Base-by-base conservation (phyloP, 2,113 vertebrate genomes). In the Myrmecobius fasciatus region DNA sequence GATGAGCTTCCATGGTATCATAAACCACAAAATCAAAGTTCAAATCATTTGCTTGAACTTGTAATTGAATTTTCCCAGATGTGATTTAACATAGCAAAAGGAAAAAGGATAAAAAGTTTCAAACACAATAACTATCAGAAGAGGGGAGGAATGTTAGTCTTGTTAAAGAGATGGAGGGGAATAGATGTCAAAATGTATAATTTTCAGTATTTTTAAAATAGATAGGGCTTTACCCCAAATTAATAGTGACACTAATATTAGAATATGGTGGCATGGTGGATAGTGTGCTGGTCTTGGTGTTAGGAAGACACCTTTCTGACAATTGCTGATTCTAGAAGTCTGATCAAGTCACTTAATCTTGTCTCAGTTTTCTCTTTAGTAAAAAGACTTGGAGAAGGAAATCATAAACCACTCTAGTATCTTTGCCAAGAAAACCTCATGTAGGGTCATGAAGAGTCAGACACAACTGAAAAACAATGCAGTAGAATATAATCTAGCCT, bases 31-130 rank as follows among this genome's bases (percentile, higher is more conserved):
- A 95, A 92, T 54, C 12, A 92, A 95, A 89, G 91, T 95, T 97
- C 53, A 53, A 46, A 93, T 96, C 89, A 52, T 91, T 97, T 92
- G 89, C 25, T 9, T 56, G 91, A 91, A 95, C 95, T 97, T 90
- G 53, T 92, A 93, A 97, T 91, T 95, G 96, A 96, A 94, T 93
- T 96, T 95, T 96, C 95, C 53, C 93, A 91, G 28, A 60, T 36
- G 60, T 96, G 90, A 96, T 97, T 96, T 97, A 96, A 89, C 91
- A 94, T 89, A 93, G 92, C 51, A 89, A 96, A 94, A 92, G 93
- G 90, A 95, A 94, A 75, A 91, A 95, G 11, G 83, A 67, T 94
- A 95, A 95, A 95, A 92, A 93, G 31, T 90, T 97, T 93, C 95
- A 56, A 93, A 91, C 25, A 51, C 51, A 89, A 91, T 25, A 93